A percentile compares a stretch with the other conserved stretches of the same genome.
Conservation (phyloP, 2,113 vertebrate genomes). For the Petroica traversi region DNA sequence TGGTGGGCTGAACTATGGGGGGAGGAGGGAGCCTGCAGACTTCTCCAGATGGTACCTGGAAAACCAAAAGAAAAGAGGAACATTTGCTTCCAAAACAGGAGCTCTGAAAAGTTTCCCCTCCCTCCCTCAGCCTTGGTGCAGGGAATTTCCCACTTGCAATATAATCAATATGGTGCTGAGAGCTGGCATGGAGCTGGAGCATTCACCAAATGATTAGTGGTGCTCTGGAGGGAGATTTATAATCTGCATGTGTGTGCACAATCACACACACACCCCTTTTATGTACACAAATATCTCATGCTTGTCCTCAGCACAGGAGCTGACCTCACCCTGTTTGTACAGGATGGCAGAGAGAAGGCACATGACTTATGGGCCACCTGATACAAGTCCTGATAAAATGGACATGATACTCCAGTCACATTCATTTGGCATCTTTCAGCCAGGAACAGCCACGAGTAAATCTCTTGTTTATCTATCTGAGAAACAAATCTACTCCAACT, state of each 20-base stretch:
- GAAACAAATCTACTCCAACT: background rate
- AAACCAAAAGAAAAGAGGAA: background rate
- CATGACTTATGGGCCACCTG: background rate
- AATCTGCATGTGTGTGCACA: background rate
- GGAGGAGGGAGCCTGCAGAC: background rate
- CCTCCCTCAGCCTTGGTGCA: background rate
- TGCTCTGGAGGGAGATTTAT: background rate
- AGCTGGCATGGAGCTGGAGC: background rate
- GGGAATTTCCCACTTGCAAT: background rate
- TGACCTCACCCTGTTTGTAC: background rate
- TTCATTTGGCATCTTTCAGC: background rate
- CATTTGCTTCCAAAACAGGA: background rate
- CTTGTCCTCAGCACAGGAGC: background rate
- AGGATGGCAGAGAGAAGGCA: background rate
- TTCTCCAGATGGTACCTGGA: background rate
- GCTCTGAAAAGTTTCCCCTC: background rate
- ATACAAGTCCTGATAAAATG: background rate
- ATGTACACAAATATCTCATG: background rate
- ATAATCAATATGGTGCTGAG: background rate
- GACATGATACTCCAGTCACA: background rate
- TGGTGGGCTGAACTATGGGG: background rate
- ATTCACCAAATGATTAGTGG: background rate
- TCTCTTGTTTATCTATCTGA: background rate
- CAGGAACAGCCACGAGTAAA: background rate
- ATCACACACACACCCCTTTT: accelerated